Base-by-base conservation (phyloP, 1,140 invertebrate genomes). In the Bombus consobrinus region DNA sequence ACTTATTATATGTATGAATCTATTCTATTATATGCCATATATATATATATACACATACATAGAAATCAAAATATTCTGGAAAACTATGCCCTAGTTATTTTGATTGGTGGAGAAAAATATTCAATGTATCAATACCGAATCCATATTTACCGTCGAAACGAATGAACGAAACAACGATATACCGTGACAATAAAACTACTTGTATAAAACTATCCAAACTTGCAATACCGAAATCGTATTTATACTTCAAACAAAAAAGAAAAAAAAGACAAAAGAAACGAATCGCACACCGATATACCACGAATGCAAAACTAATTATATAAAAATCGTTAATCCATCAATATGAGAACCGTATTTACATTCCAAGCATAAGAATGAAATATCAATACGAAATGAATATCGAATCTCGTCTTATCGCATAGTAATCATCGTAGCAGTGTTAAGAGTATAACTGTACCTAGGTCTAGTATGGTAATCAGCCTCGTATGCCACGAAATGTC, bases 401-500 rank as follows among this genome's bases (percentile, higher is more conserved):
- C 5, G 28, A 10, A 28, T 13, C 15, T 34, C 13, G 5, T 34
- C 41, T 15, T 39, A 34, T 53, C 22, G 39, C 3, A 39, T 13
- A 43, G 34, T 5, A 43, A 47, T 43, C 34, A 18, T 28, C 25
- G 9, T 2, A 37, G 53, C 43, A 57, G 62, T 32, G 13, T 47
- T 41, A 75, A 82, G 62, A 68, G 22, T 28, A 43, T 5, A 72
- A 22, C 4, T 15, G 64, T 18, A 32, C 1, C 12, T 6, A 34
- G 32, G 13, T 43, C 22, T 18, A n/a, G 47, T 84, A 84, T 79
- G 82, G 77, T 88, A 83, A 88, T 80, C 62, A 76, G 66, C 28
- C 66, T 86, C 73, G 64, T 81, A 85, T 79, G 85, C 83, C 78
- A 87, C 79, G 86, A 79, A 85, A 90, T 75, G 83, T 90, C 75